phyloP scores from a whole-genome alignment of 2,888 invertebrate species.

The Dorcus hopei region DNA sequence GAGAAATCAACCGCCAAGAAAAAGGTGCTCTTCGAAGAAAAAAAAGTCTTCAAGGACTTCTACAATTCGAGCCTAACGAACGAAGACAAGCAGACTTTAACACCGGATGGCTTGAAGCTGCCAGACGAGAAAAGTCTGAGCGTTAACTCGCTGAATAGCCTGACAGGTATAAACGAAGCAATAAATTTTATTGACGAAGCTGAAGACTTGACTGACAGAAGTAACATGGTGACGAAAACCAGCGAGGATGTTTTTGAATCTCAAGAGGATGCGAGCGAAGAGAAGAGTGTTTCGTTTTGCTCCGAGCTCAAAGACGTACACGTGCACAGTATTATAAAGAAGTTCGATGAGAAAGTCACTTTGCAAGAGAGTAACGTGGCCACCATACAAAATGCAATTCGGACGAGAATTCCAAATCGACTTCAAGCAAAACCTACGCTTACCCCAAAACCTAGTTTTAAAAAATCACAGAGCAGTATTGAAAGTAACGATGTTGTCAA shows the following conservation, averaged over 20 bases:
- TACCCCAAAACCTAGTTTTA: conserved; percentile 10
- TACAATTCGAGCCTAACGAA: conserved; percentile 6
- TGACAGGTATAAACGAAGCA: conserved; percentile 39
- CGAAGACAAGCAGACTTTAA: background rate
- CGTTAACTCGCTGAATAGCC: conserved; percentile 44
- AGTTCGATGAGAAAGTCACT: conserved; percentile 40
- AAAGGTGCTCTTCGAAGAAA: conserved; percentile 42
- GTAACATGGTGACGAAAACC: conserved; percentile 39
- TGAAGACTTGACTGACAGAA: conserved; percentile 41
- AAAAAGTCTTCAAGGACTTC: conserved; percentile 19
- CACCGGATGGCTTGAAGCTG: conserved; percentile 29
- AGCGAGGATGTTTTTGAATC: background rate
- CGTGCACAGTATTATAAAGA: conserved; percentile 46
- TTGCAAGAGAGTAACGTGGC: conserved; percentile 9
- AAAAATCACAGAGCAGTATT: conserved; percentile 28
- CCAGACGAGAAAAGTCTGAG: conserved; percentile 45
- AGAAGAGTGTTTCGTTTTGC: conserved; percentile 4
- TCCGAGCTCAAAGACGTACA: conserved; percentile 43
- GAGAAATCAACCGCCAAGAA: conserved; percentile 36
- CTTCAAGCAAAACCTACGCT: conserved; percentile 17
- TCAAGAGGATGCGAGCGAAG: background rate
- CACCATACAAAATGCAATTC: conserved; percentile 7
- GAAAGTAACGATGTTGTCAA: conserved; percentile 8
- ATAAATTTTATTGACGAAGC: conserved; percentile 45
- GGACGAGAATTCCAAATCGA: conserved; percentile 12